A percentile compares a stretch with the other conserved stretches of the same genome.
These are phyloP conservation scores for Amblyjoppa fuscipennis DNA, from an alignment of 2,888 invertebrate species.

Conservation along the genomic window DNA sequence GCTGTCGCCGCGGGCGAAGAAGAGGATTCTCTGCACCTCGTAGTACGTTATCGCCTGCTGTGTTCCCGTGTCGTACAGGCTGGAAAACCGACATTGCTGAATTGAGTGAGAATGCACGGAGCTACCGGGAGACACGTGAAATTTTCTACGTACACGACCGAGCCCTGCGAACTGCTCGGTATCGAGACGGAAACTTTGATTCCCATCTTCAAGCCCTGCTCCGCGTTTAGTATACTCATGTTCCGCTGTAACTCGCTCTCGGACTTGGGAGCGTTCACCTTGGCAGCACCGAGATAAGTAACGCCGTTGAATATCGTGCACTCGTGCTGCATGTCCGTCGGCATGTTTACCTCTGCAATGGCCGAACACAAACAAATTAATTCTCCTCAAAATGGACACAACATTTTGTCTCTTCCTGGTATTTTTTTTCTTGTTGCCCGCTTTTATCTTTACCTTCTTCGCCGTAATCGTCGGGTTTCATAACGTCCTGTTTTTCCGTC, in stretches of 20 bases:
- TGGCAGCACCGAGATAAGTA: conserved; percentile 96
- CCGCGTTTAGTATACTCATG: conserved; percentile 95
- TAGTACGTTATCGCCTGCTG: conserved; percentile 94
- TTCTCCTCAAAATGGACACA: conserved; percentile 5
- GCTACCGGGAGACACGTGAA: no score
- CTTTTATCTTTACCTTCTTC: conserved; percentile 88
- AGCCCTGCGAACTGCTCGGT: conserved; percentile 96
- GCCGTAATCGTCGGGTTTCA: conserved; percentile 92
- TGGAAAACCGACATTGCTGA: conserved; percentile 79
- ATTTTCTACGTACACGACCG: conserved; percentile 92
- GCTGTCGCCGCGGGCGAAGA: conserved; percentile 96
- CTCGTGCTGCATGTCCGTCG: conserved; percentile 94
- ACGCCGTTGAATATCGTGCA: conserved; percentile 97
- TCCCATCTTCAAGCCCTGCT: conserved; percentile 90
- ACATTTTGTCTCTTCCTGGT: background rate
- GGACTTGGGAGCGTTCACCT: conserved; percentile 96
- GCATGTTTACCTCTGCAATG: conserved; percentile 83
- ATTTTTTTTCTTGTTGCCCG: background rate
- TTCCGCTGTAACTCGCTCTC: conserved; percentile 97
- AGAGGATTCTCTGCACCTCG: conserved; percentile 96
- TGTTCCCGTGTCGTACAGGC: conserved; percentile 93
- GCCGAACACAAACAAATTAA: background rate
- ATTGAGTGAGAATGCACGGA: background rate
- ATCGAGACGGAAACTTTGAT: conserved; percentile 97
- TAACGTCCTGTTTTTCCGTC: conserved; percentile 91